Conservation (phyloP, 2,797 vertebrate species). For the Kryptolebias ocellatus region DNA sequence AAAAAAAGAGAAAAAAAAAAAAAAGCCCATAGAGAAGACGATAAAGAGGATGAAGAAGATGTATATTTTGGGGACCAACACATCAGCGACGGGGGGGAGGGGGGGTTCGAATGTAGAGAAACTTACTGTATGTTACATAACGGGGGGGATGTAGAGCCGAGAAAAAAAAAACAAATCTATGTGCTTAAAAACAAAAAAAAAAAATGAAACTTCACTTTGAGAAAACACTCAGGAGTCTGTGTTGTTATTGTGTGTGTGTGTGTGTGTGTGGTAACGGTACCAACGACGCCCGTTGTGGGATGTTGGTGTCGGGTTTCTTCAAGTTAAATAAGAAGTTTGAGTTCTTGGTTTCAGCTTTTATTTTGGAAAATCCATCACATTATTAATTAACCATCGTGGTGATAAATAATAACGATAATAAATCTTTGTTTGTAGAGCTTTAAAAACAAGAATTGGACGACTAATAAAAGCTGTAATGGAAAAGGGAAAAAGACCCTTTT, state of each 20-base stretch:
- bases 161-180: constrained; percentile 71
- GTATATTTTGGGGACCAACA: constrained; percentile 84
- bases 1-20: constrained; percentile 77
- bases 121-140: constrained; percentile 77
- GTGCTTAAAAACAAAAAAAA: constrained; percentile 67
- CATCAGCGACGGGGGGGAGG: constrained; percentile 68
- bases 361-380: neutral
- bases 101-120: constrained; percentile 83
- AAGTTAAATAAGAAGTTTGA: neutral
- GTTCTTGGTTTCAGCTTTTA: neutral
- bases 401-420: no score
- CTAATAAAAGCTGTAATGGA: no score
- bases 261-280: neutral
- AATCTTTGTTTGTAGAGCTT: no score
- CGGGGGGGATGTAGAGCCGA: constrained; percentile 79
- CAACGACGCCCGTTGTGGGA: no score
- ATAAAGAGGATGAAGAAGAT: constrained; percentile 62
- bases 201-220: constrained; percentile 82
- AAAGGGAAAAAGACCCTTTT: no score
- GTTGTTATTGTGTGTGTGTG: constrained; percentile 32
- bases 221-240: constrained; percentile 71
- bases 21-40: constrained; percentile 68
- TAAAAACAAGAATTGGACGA: no score
- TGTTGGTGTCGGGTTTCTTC: no score
- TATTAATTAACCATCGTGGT: no score